Percentiles rank a stretch among this genome's conserved stretches.
Conservation (phyloP, 2,113 vertebrate genomes). For the Myotis yumanensis region DNA sequence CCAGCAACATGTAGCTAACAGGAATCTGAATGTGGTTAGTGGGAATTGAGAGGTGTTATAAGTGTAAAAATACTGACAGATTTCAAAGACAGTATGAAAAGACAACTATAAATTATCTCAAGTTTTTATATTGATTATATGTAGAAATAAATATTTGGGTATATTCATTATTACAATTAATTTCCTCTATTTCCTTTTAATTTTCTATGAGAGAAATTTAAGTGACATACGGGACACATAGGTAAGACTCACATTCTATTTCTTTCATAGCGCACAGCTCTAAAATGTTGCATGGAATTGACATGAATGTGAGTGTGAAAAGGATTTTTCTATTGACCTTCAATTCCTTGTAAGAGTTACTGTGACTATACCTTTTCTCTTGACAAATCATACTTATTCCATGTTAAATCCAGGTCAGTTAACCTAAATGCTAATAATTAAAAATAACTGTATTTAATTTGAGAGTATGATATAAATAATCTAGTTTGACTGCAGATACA, state of each 20-base stretch:
- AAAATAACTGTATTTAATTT: neutral
- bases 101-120: neutral
- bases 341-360: neutral
- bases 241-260: neutral
- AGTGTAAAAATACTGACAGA: neutral
- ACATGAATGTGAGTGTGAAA: neutral
- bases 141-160: neutral
- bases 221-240: neutral
- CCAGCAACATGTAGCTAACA: no score
- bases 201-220: neutral
- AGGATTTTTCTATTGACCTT: neutral
- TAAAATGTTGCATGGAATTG: neutral
- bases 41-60: neutral
- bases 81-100: neutral
- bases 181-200: neutral
- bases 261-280: neutral
- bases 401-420: neutral
- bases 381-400: neutral
- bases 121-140: neutral
- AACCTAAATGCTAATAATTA: neutral
- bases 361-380: neutral
- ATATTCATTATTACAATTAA: neutral
- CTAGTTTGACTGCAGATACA: neutral
- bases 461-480: neutral
- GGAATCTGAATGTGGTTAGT: neutral